Conservation (phyloP, 2,797 vertebrate genomes). For the Leucoraja ocellata region DNA sequence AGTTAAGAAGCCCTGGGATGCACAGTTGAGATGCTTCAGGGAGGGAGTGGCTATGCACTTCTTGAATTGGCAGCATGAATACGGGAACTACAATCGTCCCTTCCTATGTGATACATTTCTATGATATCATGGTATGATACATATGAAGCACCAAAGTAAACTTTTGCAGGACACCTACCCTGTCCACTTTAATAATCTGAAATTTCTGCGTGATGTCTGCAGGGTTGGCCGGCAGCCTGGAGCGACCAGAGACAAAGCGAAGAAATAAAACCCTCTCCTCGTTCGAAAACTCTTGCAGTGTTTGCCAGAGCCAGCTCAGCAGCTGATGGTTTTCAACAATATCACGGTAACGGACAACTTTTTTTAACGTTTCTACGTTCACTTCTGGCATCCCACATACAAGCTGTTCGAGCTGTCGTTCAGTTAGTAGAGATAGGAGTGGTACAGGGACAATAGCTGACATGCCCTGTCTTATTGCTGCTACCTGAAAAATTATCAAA, state of each 20-base stretch:
- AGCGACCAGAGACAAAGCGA: conserved; percentile 69
- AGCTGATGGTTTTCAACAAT: conserved; percentile 68
- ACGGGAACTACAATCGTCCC: too few relatives aligned
- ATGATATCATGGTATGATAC: too few relatives aligned
- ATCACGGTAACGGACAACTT: conserved; percentile 71
- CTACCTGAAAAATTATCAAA: conserved; percentile 55
- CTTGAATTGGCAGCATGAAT: too few relatives aligned
- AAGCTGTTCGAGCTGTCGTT: conserved; percentile 71
- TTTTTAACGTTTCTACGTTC: conserved; percentile 70
- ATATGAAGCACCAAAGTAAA: neutral
- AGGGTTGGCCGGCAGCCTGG: conserved; percentile 67
- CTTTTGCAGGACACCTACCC: conserved; percentile 54
- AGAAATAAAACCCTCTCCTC: conserved; percentile 73
- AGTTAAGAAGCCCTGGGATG: too few relatives aligned
- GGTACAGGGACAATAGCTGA: conserved; percentile 71
- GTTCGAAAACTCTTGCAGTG: conserved; percentile 72
- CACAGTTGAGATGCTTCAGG: too few relatives aligned
- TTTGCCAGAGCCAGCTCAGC: conserved; percentile 71
- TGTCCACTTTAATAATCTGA: conserved; percentile 74
- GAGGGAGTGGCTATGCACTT: too few relatives aligned
- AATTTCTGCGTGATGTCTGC: conserved; percentile 71
- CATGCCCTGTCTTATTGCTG: conserved; percentile 69
- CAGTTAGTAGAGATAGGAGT: conserved; percentile 69
- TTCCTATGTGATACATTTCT: too few relatives aligned
- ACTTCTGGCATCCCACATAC: conserved; percentile 72